Percentiles rank a stretch among this genome's conserved stretches.
Conservation (phyloP, 1,140 invertebrate species). For the Lasioglossum baleicum region DNA sequence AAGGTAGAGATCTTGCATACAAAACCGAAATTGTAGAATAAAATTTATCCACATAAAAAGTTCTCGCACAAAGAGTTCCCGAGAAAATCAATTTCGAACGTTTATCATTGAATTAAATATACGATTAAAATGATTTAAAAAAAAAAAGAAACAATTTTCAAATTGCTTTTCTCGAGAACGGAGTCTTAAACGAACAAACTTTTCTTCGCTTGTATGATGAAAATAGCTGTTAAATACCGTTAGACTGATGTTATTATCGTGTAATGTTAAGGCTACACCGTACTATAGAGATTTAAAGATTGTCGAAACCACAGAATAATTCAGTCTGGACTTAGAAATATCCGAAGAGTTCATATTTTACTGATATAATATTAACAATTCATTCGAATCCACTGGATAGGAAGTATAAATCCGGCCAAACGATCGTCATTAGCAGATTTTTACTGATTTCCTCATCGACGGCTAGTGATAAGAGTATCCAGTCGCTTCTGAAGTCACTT, state of each 20-base stretch:
- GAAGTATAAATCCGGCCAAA: background rate
- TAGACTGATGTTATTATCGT: slow-evolving; percentile 13
- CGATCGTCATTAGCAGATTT: slow-evolving; percentile 19
- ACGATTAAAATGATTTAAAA: too few species aligned
- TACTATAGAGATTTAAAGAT: background rate
- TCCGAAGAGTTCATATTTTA: slow-evolving; percentile 1
- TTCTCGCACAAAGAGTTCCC: too few species aligned
- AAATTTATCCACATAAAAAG: too few species aligned
- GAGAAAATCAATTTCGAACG: too few species aligned
- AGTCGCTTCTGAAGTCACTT: background rate
- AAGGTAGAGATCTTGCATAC: too few species aligned
- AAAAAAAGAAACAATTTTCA: too few species aligned
- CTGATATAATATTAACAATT: background rate
- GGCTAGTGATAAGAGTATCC: slow-evolving; percentile 7
- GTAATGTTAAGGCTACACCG: background rate
- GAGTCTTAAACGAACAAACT: too few species aligned
- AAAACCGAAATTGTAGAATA: too few species aligned
- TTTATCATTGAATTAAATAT: too few species aligned
- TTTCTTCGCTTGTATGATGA: too few species aligned
- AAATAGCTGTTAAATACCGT: slow-evolving; percentile 29
- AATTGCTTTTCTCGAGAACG: too few species aligned
- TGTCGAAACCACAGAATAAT: background rate
- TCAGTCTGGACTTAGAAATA: background rate
- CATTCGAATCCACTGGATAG: background rate
- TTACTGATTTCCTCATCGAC: slow-evolving; percentile 27